A percentile compares a stretch with the other conserved stretches of the same genome.
These are phyloP conservation scores for Taurulus bubalis DNA, from an alignment of 2,113 vertebrate genomes.

Conservation along the genomic window DNA sequence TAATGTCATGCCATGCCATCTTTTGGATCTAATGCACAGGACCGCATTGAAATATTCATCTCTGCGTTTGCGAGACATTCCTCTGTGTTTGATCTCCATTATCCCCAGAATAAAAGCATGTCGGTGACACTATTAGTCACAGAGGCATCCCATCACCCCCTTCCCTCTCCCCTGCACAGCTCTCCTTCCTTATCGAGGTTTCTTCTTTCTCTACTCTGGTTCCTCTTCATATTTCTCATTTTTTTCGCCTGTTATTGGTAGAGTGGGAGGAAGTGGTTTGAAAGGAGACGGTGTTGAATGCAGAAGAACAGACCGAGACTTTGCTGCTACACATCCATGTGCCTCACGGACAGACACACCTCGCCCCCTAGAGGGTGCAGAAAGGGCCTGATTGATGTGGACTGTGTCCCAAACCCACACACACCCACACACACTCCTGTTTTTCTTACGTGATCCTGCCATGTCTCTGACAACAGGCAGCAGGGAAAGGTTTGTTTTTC, in stretches of 20 bases:
- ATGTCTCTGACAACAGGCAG: neutral
- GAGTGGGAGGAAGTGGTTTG: constrained; percentile 58
- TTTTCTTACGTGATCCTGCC: neutral
- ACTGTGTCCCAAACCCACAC: neutral
- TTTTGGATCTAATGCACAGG: constrained; percentile 23
- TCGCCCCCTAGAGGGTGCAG: constrained; percentile 44
- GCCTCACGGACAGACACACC: neutral
- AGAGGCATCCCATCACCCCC: neutral
- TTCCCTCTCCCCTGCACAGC: neutral
- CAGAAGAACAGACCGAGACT: constrained; percentile 30
- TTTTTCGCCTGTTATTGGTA: constrained; percentile 12
- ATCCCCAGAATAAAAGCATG: constrained; percentile 25
- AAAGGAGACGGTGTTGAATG: constrained; percentile 32
- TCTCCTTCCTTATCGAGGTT: neutral
- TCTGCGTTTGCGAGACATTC: constrained; percentile 24
- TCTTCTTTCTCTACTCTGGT: constrained; percentile 14
- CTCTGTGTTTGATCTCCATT: constrained; percentile 48
- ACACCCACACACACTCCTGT: neutral
- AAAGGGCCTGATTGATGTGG: neutral
- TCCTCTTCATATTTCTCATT: constrained; percentile 11
- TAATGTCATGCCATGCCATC: constrained; percentile 39
- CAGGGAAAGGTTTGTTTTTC: neutral
- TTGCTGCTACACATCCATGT: neutral
- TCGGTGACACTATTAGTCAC: constrained; percentile 18
- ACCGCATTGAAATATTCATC: constrained; percentile 53